Evolutionary conservation across 1,140 invertebrate species (phyloP).

Genomic region (Trinorchestia longiramus): DNA sequence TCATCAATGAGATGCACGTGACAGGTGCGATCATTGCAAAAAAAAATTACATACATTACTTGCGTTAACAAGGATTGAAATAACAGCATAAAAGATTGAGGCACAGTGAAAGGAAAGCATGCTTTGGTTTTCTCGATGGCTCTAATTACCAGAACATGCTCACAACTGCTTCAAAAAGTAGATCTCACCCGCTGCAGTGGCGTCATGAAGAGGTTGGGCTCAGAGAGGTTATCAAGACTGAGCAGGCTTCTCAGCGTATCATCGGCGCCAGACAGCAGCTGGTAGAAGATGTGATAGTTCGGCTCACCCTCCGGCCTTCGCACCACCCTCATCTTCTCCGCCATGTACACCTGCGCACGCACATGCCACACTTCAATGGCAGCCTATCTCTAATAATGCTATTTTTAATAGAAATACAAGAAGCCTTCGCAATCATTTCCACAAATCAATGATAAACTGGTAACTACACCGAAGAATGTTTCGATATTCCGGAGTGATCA

Average conservation of each 20-base stretch:
- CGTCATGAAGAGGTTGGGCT: constrained; percentile 84
- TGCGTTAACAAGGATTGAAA: not conserved
- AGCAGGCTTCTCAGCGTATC: constrained; percentile 82
- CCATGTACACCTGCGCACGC: constrained; percentile 75
- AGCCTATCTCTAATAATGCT: not conserved
- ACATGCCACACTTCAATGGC: not conserved
- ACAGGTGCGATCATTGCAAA: not conserved
- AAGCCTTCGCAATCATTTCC: not conserved
- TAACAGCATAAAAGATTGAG: not conserved
- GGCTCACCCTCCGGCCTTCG: constrained; percentile 79
- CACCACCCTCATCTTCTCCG: constrained; percentile 83
- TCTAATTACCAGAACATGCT: not conserved
- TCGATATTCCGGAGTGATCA: not conserved
- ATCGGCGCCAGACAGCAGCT: constrained; percentile 87
- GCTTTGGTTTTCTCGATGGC: not conserved
- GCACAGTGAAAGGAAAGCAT: not conserved
- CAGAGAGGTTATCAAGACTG: constrained; percentile 81
- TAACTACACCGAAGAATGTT: not conserved
- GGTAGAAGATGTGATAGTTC: constrained; percentile 86
- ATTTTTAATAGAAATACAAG: not conserved
- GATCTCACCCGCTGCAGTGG: constrained; percentile 77
- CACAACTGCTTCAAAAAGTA: not conserved
- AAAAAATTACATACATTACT: not conserved
- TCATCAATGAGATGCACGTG: not conserved
- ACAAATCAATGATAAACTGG: not conserved